Evolutionary conservation across 1,140 invertebrate species (phyloP).

Genomic region (Drosophila carrolli): DNA sequence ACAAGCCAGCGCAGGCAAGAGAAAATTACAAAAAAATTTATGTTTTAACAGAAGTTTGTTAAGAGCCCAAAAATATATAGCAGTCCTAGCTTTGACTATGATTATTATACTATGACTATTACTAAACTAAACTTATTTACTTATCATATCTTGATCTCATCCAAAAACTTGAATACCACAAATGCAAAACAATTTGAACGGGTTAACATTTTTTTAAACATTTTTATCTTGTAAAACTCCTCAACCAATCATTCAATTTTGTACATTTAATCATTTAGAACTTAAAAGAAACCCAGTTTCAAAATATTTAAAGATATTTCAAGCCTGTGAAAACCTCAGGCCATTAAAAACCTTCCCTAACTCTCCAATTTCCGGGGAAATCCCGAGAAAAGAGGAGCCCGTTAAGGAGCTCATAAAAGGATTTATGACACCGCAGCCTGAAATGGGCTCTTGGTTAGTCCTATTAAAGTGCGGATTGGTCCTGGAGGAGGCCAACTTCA

Average conservation of each 20-base stretch:
- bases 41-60: slow-evolving; percentile 65
- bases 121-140: no score
- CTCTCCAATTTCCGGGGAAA: neutral
- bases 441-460: slow-evolving; percentile 74
- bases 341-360: slow-evolving; percentile 1
- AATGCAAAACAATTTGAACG: no score
- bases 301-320: slow-evolving; percentile 1
- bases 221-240: no score
- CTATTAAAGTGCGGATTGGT: slow-evolving; percentile 69
- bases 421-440: slow-evolving; percentile 68
- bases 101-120: neutral
- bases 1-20: slow-evolving; percentile 85
- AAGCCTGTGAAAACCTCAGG: neutral
- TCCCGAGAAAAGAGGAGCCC: slow-evolving; percentile 10
- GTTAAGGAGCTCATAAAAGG: slow-evolving; percentile 69
- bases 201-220: neutral
- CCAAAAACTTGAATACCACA: no score
- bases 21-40: slow-evolving; percentile 82
- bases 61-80: neutral
- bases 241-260: no score
- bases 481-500: slow-evolving; percentile 53
- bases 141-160: no score
- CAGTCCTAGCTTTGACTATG: no score
- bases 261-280: no score
- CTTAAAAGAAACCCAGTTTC: no score